Base-by-base conservation (phyloP, 1,140 invertebrate species). In the Sycobia sp. region DNA sequence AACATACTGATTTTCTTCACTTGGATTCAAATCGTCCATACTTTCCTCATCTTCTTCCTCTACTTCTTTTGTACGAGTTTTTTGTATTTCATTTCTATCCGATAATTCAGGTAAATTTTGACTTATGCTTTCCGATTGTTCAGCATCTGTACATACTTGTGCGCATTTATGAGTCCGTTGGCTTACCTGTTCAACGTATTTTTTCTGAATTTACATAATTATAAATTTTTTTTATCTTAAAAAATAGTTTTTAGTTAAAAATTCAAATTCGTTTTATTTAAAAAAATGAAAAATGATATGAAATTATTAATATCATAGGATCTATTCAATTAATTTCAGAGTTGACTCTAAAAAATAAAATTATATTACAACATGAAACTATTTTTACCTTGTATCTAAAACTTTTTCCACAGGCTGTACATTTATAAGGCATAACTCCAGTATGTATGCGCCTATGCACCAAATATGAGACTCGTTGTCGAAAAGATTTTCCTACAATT, bases 391-490 rank as follows among this genome's bases (percentile, higher is more conserved):
- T 94, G 71, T 94, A 93, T 67, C 91, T 82, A 76, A 94, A 94
- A 70, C 83, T 90, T 84, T 92, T 94, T 56, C 88, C 86, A 76
- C 92, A 94, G 4, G 85, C 85, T 44, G 88, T 87, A 75, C 92
- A 95, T 76, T 89, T 90, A 71, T 93, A 94, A 2, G 90, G 90
- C 88, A 91, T 91, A 1, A 85, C 89, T 34, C 90, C 90, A 3
- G 91, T 93, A 68, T 94, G 92, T 67, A 93, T 94, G 67, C 92
- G 84, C 63, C 88, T 83, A 76, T 95, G 92, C 2, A 94, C 91
- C 68, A 94, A 80, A 76, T 93, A 94, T 0, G 91, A 93, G 20
- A 94, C 91, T 55, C 92, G 79, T 77, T 94, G 92, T 18, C 92
- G 84, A 75, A 94, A 94, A 73, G 89, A 88, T 85, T 94, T 94